These are phyloP conservation scores for Phrynocephalus versicolor DNA, from an alignment of 2,113 vertebrate genomes.

Conservation along the genomic window DNA sequence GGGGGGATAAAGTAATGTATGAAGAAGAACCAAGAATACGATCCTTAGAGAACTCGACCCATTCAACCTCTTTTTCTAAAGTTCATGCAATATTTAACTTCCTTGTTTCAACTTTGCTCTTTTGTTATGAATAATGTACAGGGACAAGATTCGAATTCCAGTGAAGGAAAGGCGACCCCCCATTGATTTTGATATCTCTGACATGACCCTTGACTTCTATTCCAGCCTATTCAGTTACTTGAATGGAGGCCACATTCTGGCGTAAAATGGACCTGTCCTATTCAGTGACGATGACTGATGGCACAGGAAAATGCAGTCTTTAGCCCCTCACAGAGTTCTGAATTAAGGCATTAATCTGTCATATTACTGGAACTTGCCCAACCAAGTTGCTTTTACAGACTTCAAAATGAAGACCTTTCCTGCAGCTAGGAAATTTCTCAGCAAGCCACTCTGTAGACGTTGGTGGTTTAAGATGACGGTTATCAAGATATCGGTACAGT, in stretches of 20 bases:
- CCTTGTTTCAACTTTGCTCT: neutral
- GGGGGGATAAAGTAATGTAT: no score
- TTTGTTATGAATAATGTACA: neutral
- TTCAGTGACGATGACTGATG: neutral
- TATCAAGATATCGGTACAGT: slow-evolving; percentile 48
- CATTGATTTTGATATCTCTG: no score
- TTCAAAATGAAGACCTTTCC: slow-evolving; percentile 50
- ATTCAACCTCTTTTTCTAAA: no score
- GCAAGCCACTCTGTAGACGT: neutral
- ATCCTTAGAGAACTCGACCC: neutral
- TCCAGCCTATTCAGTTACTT: neutral
- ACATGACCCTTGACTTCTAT: no score
- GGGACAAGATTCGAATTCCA: neutral
- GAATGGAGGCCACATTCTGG: neutral
- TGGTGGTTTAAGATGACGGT: slow-evolving; percentile 34
- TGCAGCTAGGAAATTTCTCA: slow-evolving; percentile 9
- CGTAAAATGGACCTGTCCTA: neutral
- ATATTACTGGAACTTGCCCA: slow-evolving; percentile 46
- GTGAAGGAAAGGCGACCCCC: neutral
- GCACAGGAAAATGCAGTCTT: neutral
- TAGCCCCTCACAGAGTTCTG: neutral
- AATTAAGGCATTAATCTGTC: slow-evolving; percentile 36
- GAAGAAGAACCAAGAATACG: neutral
- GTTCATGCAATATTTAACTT: neutral
- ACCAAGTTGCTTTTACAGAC: slow-evolving; percentile 43